These are phyloP conservation scores for Chauna torquata DNA, from an alignment of 2,113 vertebrate species.

Conservation along the genomic window DNA sequence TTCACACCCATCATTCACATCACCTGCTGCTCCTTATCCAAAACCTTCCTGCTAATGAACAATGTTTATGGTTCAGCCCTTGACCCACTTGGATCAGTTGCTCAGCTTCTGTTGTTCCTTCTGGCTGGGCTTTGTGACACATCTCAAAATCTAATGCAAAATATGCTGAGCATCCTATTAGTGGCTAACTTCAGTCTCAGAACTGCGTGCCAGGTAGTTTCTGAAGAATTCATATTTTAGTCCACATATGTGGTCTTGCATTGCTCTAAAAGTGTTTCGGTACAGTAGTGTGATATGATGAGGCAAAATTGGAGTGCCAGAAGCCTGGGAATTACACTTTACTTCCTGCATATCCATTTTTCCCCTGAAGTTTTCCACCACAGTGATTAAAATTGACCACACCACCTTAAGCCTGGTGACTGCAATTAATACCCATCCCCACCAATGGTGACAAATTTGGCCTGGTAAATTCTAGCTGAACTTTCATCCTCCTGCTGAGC, in stretches of 20 bases:
- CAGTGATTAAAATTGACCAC: not conserved
- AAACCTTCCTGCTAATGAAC: not conserved
- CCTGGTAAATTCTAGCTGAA: not conserved
- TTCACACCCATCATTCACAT: not conserved
- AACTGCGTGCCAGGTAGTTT: not conserved
- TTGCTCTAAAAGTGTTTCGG: not conserved
- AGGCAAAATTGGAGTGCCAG: not conserved
- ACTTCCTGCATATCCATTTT: not conserved
- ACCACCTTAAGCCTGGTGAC: not conserved
- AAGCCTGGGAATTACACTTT: not conserved
- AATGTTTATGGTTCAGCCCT: fast-evolving
- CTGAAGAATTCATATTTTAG: not conserved
- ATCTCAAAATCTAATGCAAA: not conserved
- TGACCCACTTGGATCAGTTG: not conserved
- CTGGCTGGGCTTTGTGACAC: not conserved
- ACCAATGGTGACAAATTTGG: not conserved
- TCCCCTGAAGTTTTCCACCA: not conserved
- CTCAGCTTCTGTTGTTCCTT: not conserved
- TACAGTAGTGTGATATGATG: not conserved
- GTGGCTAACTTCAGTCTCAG: not conserved
- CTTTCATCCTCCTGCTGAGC: not conserved
- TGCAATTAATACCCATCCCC: not conserved
- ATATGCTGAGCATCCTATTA: not conserved
- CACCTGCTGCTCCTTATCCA: not conserved
- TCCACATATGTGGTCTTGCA: not conserved